Conservation (phyloP, 2,797 vertebrate genomes). For the Pipistrellus nathusii region DNA sequence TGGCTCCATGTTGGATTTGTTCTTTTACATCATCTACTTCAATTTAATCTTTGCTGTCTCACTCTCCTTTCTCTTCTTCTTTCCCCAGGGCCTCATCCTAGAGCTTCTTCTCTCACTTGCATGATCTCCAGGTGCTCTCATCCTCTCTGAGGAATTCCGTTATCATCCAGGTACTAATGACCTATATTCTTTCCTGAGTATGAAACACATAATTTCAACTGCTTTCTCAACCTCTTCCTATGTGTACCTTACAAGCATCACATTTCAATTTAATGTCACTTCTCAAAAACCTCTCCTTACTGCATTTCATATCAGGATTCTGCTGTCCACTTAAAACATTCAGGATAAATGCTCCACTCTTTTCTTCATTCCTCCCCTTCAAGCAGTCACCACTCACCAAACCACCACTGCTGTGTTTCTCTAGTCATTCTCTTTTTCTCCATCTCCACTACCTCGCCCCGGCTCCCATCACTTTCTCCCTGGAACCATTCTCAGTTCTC, state of each 20-base stretch:
- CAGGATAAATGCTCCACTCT: not conserved
- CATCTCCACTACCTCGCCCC: not conserved
- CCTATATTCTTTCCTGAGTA: not conserved
- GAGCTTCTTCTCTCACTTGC: not conserved
- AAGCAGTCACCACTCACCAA: not conserved
- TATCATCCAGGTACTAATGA: not conserved
- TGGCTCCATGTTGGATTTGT: not conserved
- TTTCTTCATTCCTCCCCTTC: not conserved
- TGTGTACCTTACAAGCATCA: not conserved
- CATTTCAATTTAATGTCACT: not conserved
- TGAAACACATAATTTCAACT: not conserved
- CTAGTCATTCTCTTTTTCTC: not conserved
- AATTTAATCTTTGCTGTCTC: not conserved
- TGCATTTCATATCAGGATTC: not conserved
- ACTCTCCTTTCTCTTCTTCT: not conserved
- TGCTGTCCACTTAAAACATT: not conserved
- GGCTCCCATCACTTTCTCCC: not conserved
- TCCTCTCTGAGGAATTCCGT: not conserved
- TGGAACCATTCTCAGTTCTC: not conserved
- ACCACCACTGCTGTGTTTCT: not conserved
- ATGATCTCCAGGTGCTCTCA: not conserved
- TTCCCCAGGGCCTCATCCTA: not conserved
- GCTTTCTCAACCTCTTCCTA: not conserved
- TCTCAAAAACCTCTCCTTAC: constrained; percentile 4
- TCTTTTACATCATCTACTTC: not conserved